phyloP scores from a whole-genome alignment of 2,888 invertebrate genomes.

The Eucera pruinosa region DNA sequence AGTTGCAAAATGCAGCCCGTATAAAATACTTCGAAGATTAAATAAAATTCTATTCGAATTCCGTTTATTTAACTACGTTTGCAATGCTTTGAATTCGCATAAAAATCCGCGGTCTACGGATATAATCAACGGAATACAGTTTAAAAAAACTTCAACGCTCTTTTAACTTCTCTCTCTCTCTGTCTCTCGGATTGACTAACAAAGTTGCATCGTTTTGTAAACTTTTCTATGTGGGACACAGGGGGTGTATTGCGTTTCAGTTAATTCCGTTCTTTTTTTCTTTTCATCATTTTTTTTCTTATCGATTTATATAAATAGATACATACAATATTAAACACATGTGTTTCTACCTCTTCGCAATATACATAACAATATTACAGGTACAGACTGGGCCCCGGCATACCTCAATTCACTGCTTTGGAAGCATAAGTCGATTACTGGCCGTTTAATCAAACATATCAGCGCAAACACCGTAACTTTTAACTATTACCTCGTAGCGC shows the following conservation, averaged over 20 bases:
- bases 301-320: conserved; percentile 74
- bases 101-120: no score
- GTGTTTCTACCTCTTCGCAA: conserved; percentile 68
- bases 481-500: no score
- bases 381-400: conserved; percentile 69
- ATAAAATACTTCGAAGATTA: no score
- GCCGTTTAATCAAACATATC: conserved; percentile 67
- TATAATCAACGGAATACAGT: conserved; percentile 55
- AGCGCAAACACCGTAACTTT: conserved; percentile 54
- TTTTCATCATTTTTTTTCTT: conserved; percentile 37
- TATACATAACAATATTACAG: conserved; percentile 76
- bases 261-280: conserved; percentile 35
- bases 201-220: conserved; percentile 52
- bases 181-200: conserved; percentile 49
- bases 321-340: conserved; percentile 73
- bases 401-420: conserved; percentile 69
- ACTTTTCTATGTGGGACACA: conserved; percentile 66
- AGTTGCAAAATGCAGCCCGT: no score
- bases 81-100: no score
- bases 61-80: no score
- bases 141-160: conserved; percentile 36
- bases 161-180: no score
- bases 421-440: conserved; percentile 74
- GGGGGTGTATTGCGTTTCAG: conserved; percentile 60
- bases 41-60: no score